Evolutionary conservation across 1,140 invertebrate species (phyloP).

Genomic region (Lepidotrigona ventralis): DNA sequence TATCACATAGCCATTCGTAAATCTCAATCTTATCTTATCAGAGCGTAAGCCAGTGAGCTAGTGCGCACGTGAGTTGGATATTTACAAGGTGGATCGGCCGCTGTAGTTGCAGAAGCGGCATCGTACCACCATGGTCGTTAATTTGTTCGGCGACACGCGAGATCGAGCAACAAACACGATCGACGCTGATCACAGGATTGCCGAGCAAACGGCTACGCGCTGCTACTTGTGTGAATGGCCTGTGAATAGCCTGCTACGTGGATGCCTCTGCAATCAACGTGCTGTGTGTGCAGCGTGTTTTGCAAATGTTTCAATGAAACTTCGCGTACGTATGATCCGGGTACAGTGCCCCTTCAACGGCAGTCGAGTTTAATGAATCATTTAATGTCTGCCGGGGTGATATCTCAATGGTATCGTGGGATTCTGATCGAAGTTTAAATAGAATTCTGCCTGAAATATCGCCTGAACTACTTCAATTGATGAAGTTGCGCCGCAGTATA

Average conservation of each 20-base stretch:
- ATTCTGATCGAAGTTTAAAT: constrained; percentile 1
- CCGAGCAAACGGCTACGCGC: constrained; percentile 7
- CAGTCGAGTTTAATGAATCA: neutral
- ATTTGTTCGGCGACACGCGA: constrained; percentile 56
- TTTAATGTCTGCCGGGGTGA: neutral
- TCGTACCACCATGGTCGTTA: constrained; percentile 44
- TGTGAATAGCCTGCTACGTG: constrained; percentile 33
- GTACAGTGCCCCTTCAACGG: neutral
- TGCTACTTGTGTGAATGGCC: neutral
- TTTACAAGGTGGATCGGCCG: constrained; percentile 9
- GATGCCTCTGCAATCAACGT: constrained; percentile 56
- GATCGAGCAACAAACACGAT: constrained; percentile 61
- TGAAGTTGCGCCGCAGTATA: neutral
- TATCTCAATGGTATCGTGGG: neutral
- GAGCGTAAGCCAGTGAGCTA: neutral
- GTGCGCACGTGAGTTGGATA: neutral
- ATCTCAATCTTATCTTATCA: neutral
- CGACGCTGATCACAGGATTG: constrained; percentile 59
- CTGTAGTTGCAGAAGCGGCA: constrained; percentile 3
- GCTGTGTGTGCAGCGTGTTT: constrained; percentile 20
- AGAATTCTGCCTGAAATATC: neutral
- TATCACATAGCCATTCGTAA: neutral
- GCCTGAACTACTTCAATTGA: neutral
- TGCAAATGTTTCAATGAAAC: constrained; percentile 4
- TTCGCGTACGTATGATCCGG: too few relatives aligned